Conservation (phyloP, 2,888 invertebrate genomes). For the Sinopyrophorus schimmeli region DNA sequence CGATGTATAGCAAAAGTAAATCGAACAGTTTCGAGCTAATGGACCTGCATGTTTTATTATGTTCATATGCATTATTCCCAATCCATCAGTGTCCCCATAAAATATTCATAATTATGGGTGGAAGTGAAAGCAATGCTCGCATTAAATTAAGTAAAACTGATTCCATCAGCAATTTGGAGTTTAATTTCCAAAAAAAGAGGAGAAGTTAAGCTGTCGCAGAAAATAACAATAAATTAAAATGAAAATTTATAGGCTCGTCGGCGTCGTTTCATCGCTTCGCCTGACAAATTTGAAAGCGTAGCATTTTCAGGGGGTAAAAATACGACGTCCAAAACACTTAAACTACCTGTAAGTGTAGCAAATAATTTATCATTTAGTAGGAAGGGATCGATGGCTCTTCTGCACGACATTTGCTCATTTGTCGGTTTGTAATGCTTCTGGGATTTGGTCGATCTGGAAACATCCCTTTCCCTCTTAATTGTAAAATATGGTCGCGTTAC, state of each 20-base stretch:
- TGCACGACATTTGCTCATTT: slow-evolving; percentile 33
- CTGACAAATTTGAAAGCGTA: slow-evolving; percentile 15
- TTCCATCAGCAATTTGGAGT: too few species aligned
- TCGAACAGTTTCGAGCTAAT: slow-evolving; percentile 39
- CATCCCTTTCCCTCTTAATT: slow-evolving; percentile 30
- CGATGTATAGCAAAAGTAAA: too few species aligned
- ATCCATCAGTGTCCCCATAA: slow-evolving; percentile 44
- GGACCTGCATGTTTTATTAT: slow-evolving; percentile 47
- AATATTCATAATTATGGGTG: slow-evolving; percentile 24
- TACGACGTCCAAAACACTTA: slow-evolving; percentile 29
- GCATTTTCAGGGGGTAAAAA: slow-evolving; percentile 15
- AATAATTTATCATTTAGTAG: slow-evolving; percentile 32
- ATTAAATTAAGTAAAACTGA: too few species aligned
- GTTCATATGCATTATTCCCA: slow-evolving; percentile 43
- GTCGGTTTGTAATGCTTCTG: slow-evolving; percentile 30
- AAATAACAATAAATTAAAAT: too few species aligned
- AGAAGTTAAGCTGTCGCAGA: too few species aligned
- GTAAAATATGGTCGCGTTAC: slow-evolving; percentile 26
- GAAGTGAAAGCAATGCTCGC: too few species aligned
- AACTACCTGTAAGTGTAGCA: slow-evolving; percentile 26
- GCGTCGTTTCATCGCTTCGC: slow-evolving; percentile 5
- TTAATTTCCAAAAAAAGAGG: too few species aligned
- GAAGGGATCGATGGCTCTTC: slow-evolving; percentile 28
- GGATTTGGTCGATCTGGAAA: slow-evolving; percentile 30
- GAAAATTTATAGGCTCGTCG: too few species aligned